phyloP scores from a whole-genome alignment of 1,140 invertebrate species.

The Microplitis mediator region DNA sequence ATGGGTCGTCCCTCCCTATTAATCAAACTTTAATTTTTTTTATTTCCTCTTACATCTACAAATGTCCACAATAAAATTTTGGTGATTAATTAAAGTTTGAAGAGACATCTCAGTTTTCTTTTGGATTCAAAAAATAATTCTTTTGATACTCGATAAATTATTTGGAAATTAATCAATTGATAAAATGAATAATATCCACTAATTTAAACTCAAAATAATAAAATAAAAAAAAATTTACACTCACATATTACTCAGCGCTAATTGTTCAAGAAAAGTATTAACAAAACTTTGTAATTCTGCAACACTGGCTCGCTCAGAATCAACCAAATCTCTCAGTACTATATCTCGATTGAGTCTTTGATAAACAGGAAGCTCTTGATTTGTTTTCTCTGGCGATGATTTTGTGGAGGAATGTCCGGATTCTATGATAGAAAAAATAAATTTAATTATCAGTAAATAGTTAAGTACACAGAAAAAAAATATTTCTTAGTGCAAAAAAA shows the following conservation, averaged over 20 bases:
- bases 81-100: no score
- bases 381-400: slow-evolving; percentile 69
- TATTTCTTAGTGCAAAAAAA: no score
- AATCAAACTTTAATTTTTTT: no score
- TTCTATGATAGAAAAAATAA: slow-evolving; percentile 45
- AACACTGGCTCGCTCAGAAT: slow-evolving; percentile 89
- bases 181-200: no score
- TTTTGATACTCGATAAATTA: no score
- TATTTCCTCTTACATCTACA: no score
- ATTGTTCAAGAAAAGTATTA: slow-evolving; percentile 81
- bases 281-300: slow-evolving; percentile 84
- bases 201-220: no score
- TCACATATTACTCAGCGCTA: slow-evolving; percentile 86
- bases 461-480: background rate
- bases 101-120: no score
- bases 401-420: slow-evolving; percentile 61
- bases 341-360: slow-evolving; percentile 75
- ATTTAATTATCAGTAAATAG: slow-evolving; percentile 28
- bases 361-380: slow-evolving; percentile 61
- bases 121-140: no score
- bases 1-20: no score
- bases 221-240: slow-evolving; percentile 57
- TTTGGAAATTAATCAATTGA: no score
- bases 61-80: no score
- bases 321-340: slow-evolving; percentile 91